Evolutionary conservation across 2,888 invertebrate genomes (phyloP).

Genomic region (Clitarchus hookeri): DNA sequence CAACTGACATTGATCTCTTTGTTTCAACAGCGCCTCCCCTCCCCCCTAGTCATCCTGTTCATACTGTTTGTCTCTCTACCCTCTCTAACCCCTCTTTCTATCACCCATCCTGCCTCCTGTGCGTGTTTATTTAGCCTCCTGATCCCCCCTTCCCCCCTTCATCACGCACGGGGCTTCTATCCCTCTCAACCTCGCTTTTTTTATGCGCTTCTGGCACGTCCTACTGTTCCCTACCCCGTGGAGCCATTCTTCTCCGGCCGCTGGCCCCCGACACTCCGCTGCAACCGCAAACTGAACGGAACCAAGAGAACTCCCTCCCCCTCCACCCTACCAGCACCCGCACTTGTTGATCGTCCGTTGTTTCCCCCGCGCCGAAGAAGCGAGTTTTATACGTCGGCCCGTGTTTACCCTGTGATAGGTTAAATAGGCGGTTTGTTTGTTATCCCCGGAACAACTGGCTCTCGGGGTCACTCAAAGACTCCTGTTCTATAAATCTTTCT

Average conservation of each 20-base stretch:
- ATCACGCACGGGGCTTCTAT: neutral
- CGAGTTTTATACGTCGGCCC: neutral
- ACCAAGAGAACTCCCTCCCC: neutral
- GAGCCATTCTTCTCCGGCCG: no score
- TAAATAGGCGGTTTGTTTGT: constrained; percentile 18
- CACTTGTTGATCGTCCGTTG: constrained; percentile 19
- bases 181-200: neutral
- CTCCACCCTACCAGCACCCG: neutral
- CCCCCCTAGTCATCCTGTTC: neutral
- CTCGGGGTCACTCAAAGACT: no score
- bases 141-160: neutral
- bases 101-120: neutral
- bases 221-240: no score
- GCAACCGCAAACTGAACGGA: no score
- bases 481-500: no score
- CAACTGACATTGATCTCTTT: constrained; percentile 31
- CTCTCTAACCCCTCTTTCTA: neutral
- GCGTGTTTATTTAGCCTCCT: constrained; percentile 1
- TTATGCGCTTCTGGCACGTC: neutral
- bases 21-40: constrained; percentile 25
- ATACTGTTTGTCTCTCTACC: neutral
- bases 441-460: neutral
- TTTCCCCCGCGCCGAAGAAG: neutral
- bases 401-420: constrained; percentile 19
- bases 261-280: no score